Evolutionary conservation across 2,888 invertebrate genomes (phyloP).

Genomic region (Acleris cristana): DNA sequence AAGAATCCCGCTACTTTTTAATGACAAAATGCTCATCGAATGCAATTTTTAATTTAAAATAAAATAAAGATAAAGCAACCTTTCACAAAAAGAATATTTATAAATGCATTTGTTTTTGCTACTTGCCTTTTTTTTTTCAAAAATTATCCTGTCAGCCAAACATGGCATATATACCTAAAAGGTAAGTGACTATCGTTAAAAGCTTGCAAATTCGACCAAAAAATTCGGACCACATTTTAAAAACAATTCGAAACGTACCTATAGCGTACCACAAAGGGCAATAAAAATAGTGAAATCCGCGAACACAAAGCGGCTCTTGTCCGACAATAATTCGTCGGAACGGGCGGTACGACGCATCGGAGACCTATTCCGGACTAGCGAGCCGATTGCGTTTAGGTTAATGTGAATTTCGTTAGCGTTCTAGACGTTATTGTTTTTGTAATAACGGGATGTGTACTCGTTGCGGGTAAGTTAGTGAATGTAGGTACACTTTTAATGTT

Average conservation of each 20-base stretch:
- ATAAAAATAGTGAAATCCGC: conserved; percentile 55
- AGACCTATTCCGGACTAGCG: conserved; percentile 46
- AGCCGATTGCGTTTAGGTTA: conserved; percentile 30
- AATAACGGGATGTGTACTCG: conserved; percentile 39
- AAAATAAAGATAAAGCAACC: too few species aligned
- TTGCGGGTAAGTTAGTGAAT: background rate
- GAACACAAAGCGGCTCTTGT: conserved; percentile 52
- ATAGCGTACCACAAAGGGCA: conserved; percentile 42
- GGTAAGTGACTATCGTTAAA: background rate
- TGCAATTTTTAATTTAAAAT: too few species aligned
- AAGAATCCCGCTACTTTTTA: too few species aligned
- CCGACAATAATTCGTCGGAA: conserved; percentile 59
- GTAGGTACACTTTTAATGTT: too few species aligned
- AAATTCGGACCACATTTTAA: conserved; percentile 42
- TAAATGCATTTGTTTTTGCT: too few species aligned
- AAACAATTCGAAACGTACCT: conserved; percentile 49
- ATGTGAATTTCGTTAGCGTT: conserved; percentile 19
- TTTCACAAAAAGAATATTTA: too few species aligned
- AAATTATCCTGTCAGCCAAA: too few species aligned
- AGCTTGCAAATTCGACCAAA: background rate
- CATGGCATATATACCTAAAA: too few species aligned
- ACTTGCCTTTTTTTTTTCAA: too few species aligned
- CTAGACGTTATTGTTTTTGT: conserved; percentile 21
- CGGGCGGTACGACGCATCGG: conserved; percentile 47
- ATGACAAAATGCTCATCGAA: too few species aligned